A percentile compares a stretch with the other conserved stretches of the same genome.
Evolutionary conservation across 1,140 invertebrate genomes (phyloP).

Genomic region (Brachionus rubens): DNA sequence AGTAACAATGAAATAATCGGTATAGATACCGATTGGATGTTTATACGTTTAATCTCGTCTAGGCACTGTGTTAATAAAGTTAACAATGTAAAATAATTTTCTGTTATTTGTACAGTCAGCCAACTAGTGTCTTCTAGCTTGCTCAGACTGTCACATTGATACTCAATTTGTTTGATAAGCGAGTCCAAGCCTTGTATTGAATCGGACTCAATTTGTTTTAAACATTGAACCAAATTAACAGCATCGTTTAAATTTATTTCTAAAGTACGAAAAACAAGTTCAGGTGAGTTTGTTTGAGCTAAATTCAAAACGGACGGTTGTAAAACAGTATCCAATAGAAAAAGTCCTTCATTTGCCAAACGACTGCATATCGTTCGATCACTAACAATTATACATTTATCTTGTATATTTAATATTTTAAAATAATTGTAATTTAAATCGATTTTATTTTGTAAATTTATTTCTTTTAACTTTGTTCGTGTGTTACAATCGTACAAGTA

Average conservation of each 20-base stretch:
- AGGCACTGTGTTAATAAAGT: constrained; percentile 21
- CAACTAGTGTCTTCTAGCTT: constrained; percentile 31
- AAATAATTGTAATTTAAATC: constrained; percentile 25
- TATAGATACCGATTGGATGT: constrained; percentile 11
- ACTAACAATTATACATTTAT: constrained; percentile 41
- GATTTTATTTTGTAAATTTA: constrained; percentile 18
- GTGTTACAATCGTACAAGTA: constrained; percentile 28
- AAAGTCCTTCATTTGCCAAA: constrained; percentile 21
- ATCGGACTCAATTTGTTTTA: neutral
- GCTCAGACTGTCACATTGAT: neutral
- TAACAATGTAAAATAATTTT: constrained; percentile 2
- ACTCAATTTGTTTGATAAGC: constrained; percentile 15
- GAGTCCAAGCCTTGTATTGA: constrained; percentile 13
- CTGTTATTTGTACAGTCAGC: constrained; percentile 23
- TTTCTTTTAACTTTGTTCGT: constrained; percentile 28
- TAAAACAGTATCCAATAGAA: constrained; percentile 38
- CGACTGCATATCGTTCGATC: constrained; percentile 42
- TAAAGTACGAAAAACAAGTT: neutral
- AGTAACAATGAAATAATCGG: constrained; percentile 16
- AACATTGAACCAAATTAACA: neutral
- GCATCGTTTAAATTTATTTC: neutral
- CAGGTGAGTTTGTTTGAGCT: neutral
- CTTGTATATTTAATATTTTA: constrained; percentile 15
- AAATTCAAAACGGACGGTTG: constrained; percentile 19
- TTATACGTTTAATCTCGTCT: constrained; percentile 23